Base-by-base conservation (phyloP, 2,888 invertebrate genomes). In the Adineta ricciae region DNA sequence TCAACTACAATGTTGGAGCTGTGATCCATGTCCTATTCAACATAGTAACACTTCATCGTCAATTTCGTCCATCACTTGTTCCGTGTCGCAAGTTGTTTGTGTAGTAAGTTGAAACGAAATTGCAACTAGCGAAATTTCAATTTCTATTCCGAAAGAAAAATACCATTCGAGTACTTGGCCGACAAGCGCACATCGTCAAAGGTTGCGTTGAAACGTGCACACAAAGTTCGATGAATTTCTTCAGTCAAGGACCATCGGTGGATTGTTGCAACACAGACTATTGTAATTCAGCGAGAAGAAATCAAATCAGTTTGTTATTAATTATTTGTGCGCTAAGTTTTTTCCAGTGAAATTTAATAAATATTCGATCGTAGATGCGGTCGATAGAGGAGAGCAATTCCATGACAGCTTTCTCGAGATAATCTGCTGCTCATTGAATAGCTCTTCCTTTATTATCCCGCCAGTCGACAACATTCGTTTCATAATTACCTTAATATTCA, bases 301-400 rank as follows among this genome's bases (percentile, higher is more conserved):
- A 78, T 41, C 41, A 78, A n/a, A 78, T 38, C 41, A 41, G 38
- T 41, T 46, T n/a, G n/a, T n/a, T n/a, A n/a, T n/a, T n/a, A n/a
- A n/a, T n/a, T n/a, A n/a, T n/a, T n/a, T n/a, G n/a, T n/a, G n/a
- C n/a, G n/a, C n/a, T n/a, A 46, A 46, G 11, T 46, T 46, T 46
- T 46, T 5, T 46, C 19, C 5, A 52, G 9, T 32, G 16, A 27
- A 0, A 27, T 56, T 27, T 32, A 0, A 32, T 32, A 32, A 7
- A 64, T 32, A 46, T 46, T n/a, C n/a, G 46, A 46, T 11, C 32
- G 32, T 19, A 19, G 9, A 64, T 16, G 16, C 64, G 27, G 32
- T 32, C 64, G 32, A 64, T 32, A 78, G 41, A 41, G 78, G 41
- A 78, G 78, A 78, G 78, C 78, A 78, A 78, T 41, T 41, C 78